Conservation (phyloP, 1,140 invertebrate genomes). For the Cotesia vestalis region DNA sequence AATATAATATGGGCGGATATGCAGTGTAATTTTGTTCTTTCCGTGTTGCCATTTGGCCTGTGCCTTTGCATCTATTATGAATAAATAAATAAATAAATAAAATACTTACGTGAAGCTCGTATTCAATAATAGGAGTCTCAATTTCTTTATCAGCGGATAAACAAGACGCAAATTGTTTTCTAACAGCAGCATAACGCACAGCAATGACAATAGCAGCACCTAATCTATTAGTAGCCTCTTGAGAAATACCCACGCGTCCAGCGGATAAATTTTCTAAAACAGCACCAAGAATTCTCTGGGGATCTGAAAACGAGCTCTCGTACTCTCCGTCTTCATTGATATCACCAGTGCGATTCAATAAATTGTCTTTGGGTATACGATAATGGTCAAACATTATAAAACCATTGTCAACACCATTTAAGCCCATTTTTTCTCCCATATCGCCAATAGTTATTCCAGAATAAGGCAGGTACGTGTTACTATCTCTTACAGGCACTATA, state of each 20-base stretch:
- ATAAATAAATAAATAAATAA: slow-evolving; percentile 18
- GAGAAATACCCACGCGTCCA: slow-evolving; percentile 79
- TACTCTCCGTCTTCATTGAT: slow-evolving; percentile 72
- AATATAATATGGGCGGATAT: too few relatives aligned
- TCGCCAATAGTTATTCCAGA: slow-evolving; percentile 83
- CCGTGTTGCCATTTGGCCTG: too few relatives aligned
- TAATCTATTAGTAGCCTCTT: slow-evolving; percentile 76
- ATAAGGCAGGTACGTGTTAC: slow-evolving; percentile 73
- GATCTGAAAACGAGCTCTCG: slow-evolving; percentile 81
- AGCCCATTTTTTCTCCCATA: slow-evolving; percentile 83
- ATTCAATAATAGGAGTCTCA: slow-evolving; percentile 84
- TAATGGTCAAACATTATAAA: slow-evolving; percentile 73
- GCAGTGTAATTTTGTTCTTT: too few relatives aligned
- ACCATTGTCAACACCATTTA: slow-evolving; percentile 87
- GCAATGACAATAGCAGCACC: slow-evolving; percentile 80
- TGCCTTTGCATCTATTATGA: too few relatives aligned
- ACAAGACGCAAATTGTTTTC: slow-evolving; percentile 79
- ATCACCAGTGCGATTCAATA: slow-evolving; percentile 74
- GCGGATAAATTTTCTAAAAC: slow-evolving; percentile 73
- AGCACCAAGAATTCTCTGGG: slow-evolving; percentile 76
- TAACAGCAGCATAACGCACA: slow-evolving; percentile 80
- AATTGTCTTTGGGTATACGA: slow-evolving; percentile 69
- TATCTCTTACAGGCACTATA: slow-evolving; percentile 80
- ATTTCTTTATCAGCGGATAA: slow-evolving; percentile 58
- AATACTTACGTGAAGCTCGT: slow-evolving; percentile 76